Conservation (phyloP, 2,797 vertebrate species). For the Eospalax fontanierii region DNA sequence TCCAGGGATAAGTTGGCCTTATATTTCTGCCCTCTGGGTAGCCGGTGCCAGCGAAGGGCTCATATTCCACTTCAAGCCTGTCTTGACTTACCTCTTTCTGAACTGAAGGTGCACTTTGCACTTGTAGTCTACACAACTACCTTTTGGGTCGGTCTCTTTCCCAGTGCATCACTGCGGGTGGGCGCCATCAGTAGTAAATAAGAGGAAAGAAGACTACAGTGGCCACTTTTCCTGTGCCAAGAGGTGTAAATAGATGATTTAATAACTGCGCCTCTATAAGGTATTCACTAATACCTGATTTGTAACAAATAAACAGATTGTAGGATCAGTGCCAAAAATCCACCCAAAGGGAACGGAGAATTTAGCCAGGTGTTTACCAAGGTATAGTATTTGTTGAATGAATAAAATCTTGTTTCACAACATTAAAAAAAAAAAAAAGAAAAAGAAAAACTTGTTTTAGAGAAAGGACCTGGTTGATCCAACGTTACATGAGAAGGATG, state of each 20-base stretch:
- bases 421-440: background rate
- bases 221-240: background rate
- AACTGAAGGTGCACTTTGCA: background rate
- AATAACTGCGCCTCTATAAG: background rate
- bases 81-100: background rate
- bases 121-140: background rate
- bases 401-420: background rate
- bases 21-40: background rate
- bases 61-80: background rate
- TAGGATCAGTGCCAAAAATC: background rate
- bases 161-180: accelerated
- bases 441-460: background rate
- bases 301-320: background rate
- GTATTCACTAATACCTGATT: background rate
- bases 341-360: too few species aligned
- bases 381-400: background rate
- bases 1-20: too few species aligned
- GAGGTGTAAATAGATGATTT: background rate
- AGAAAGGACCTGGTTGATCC: background rate
- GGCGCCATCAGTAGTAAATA: background rate
- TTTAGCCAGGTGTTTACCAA: background rate
- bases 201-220: background rate
- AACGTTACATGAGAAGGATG: background rate
- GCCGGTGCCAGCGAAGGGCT: background rate
- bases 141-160: background rate